Conservation (phyloP, 2,113 vertebrate species). For the Poecile atricapillus region DNA sequence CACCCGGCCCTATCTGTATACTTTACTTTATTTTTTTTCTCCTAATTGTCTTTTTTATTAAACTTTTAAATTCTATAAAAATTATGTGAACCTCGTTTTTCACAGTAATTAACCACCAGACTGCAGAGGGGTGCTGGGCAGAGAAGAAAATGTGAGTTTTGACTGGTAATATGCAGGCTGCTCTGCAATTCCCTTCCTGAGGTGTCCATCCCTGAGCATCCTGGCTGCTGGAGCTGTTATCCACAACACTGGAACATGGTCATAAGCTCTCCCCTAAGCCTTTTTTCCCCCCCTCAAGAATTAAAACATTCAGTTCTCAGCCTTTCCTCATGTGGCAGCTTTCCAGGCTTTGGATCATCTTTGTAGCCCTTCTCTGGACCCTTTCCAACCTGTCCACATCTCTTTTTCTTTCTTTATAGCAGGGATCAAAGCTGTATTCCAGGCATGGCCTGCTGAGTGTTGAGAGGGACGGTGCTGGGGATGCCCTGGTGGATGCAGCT, state of each 20-base stretch:
- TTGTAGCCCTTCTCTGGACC: background rate
- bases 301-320: background rate
- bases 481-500: background rate
- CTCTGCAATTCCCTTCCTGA: background rate
- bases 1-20: no score
- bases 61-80: no score
- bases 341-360: background rate
- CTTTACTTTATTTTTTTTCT: no score
- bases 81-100: no score
- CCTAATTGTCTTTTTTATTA: no score
- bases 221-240: background rate
- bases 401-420: background rate
- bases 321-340: background rate
- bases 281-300: background rate
- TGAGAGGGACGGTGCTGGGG: background rate
- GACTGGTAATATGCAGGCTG: rapidly evolving
- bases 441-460: background rate
- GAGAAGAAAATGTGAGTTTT: background rate
- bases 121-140: background rate
- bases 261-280: background rate
- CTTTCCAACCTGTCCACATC: background rate
- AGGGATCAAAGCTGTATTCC: background rate
- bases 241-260: rapidly evolving
- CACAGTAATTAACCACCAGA: rapidly evolving
- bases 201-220: rapidly evolving